Evolutionary conservation across 2,888 invertebrate genomes (phyloP), one percentile per base, ranked within the genome.

Genomic region (Tetragonula carbonaria): DNA sequence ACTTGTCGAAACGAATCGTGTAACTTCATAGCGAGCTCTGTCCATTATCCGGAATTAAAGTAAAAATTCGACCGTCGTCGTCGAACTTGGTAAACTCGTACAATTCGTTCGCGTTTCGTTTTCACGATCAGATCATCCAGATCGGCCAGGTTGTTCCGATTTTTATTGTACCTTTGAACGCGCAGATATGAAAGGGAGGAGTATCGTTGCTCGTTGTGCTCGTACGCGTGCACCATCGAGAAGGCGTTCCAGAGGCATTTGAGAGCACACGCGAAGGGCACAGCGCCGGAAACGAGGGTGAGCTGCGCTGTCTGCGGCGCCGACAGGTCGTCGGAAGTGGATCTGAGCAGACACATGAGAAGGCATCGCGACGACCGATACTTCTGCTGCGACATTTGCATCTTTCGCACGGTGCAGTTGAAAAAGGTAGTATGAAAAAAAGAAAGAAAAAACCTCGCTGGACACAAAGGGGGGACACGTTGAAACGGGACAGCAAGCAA

Each of bases 221-320:
- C 95, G 2, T 96, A 96, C 88, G 95, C 95, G 3, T 96, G 96
- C 89, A 96, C 96, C 33, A 95, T 96, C 84, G 96, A 95, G 90
- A 95, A 95, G 88, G 95, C 96, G 2, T 95, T 95, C 84, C 94
- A 95, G 72, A 95, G 95, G 87, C 96, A 96, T 89, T 91, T 95
- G 75, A 94, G 95, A 81, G 94, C 94, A n/a, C 95, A 95, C 87
- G 95, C 95, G 62, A 91, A 92, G 57, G 95, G 95, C 70, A 91
- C 92, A 8, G 94, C 95, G 18, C 93, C 93, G 72, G 94, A 94
- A 76, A 94, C 93, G n/a, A 94, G 94, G 88, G 94, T 95, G 62
- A 95, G 95, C 84, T 96, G 96, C 88, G 95, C 95, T 38, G 95
- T 96, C 55, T 96, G 96, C 89, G 96, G 96, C 13, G 95, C 95